A percentile compares a stretch with the other conserved stretches of the same genome.
phyloP scores from a whole-genome alignment of 2,113 vertebrate species.

The Sylvilagus bachmani region DNA sequence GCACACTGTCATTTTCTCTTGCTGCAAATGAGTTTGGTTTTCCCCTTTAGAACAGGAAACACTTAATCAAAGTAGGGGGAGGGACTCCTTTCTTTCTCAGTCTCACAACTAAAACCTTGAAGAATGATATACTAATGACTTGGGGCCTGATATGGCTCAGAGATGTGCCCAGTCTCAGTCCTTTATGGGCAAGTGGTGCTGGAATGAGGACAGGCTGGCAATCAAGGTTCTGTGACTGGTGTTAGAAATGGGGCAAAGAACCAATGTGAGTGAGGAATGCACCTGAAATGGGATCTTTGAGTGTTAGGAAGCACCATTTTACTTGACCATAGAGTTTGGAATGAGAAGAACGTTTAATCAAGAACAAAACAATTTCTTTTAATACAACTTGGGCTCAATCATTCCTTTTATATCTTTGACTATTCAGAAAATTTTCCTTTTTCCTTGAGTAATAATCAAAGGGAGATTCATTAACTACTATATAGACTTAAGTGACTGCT shows the following conservation, averaged over 20 bases:
- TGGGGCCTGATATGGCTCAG: not conserved
- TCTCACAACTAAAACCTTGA: not conserved
- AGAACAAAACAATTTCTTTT: not conserved
- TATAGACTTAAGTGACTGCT: not conserved
- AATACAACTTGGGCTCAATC: not conserved
- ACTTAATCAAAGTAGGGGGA: not conserved
- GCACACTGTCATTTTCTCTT: not conserved
- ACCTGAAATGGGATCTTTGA: not conserved
- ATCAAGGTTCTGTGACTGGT: not conserved
- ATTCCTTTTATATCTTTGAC: not conserved
- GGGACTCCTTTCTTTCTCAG: not conserved
- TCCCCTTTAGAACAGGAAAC: not conserved
- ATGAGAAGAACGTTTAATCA: not conserved
- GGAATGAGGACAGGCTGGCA: not conserved
- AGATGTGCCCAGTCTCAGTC: too few species aligned
- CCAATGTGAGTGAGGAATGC: not conserved
- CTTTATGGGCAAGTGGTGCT: not conserved
- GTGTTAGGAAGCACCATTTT: not conserved
- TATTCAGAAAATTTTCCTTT: not conserved
- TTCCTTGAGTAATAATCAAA: not conserved
- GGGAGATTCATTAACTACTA: not conserved
- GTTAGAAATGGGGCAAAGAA: not conserved
- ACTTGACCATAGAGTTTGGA: not conserved
- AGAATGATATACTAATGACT: not conserved
- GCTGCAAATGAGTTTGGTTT: not conserved